Evolutionary conservation across 2,888 invertebrate genomes (phyloP).

Genomic region (Drosophila phalerata): DNA sequence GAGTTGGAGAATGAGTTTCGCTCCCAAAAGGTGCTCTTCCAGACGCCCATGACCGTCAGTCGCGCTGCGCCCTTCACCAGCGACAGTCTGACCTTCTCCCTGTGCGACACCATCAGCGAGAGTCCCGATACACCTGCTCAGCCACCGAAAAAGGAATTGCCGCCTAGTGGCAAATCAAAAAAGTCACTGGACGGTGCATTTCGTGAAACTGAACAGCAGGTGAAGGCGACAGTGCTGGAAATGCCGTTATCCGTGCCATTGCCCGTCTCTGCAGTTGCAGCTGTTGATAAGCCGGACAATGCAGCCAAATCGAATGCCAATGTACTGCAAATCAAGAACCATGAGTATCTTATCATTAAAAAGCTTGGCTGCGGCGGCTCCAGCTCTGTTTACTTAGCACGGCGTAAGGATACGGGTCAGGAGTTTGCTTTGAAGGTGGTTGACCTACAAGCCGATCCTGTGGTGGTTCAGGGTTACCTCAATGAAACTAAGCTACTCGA

Average conservation of each 20-base stretch:
- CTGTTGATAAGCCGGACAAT: slow-evolving; percentile 19
- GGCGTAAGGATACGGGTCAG: slow-evolving; percentile 72
- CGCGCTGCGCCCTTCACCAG: slow-evolving; percentile 76
- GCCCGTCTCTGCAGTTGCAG: background rate
- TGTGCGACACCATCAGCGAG: slow-evolving; percentile 83
- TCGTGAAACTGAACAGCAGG: slow-evolving; percentile 38
- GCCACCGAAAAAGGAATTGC: slow-evolving; percentile 17
- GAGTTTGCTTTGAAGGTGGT: slow-evolving; percentile 88
- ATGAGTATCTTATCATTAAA: slow-evolving; percentile 90
- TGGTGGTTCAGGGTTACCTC: slow-evolving; percentile 91
- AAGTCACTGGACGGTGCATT: slow-evolving; percentile 76
- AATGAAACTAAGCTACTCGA: slow-evolving; percentile 95
- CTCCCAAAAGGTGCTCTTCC: slow-evolving; percentile 85
- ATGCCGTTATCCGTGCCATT: background rate
- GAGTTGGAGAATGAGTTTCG: slow-evolving; percentile 82
- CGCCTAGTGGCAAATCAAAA: slow-evolving; percentile 62
- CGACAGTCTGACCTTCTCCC: slow-evolving; percentile 81
- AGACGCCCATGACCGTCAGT: slow-evolving; percentile 84
- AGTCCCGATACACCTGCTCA: slow-evolving; percentile 68
- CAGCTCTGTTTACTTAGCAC: slow-evolving; percentile 90
- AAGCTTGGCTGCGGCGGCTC: slow-evolving; percentile 95
- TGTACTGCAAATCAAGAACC: slow-evolving; percentile 89
- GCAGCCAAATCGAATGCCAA: slow-evolving; percentile 39
- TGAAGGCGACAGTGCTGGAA: slow-evolving; percentile 6
- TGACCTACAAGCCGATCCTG: slow-evolving; percentile 90